Evolutionary conservation across 1,140 invertebrate genomes (phyloP), one percentile per base, ranked within the genome.

Genomic region (Temnothorax nylanderi): DNA sequence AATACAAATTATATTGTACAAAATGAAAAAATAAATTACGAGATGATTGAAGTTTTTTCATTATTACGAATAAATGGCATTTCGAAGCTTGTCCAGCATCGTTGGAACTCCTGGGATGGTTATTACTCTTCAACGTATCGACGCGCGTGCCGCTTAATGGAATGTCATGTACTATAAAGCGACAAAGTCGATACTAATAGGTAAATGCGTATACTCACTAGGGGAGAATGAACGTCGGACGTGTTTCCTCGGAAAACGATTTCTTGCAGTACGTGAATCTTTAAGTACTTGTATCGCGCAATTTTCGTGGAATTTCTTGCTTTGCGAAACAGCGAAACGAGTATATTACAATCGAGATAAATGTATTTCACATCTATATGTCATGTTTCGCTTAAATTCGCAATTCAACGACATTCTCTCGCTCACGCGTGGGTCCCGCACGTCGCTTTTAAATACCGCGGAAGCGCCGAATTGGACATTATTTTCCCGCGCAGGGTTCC

Each of bases 161-260:
- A 82, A 82, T 74, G 51, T 82, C 69, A 60, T 60, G 67, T 74
- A 34, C 41, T 74, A 49, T 72, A 60, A 82, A 74, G 69, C 41
- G 67, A 74, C 67, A 6, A 82, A 74, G 80, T 82, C 80, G 54
- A 82, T 82, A 60, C 41, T 60, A 82, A 74, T 82, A 82, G 51
- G 51, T 82, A 74, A 74, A 74, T 82, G 67, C 44, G 80, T 74
- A 21, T 21, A 47, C 16, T 37, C 44, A 26, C 67, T 37, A 8
- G 41, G 65, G 58, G 47, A 11, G 37, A 69, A 72, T 21, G 49
- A 81, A 56, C 21, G 26, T 60, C 65, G 21, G 16, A 44, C 51
- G 51, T 21, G 65, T 37, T 47, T 18, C 18, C 37, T 58, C 21
- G 6, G 21, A 13, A 72, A 47, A 13, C 47, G 16, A 69, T 1